Conservation (phyloP, 2,797 vertebrate species). For the Molothrus ater region DNA sequence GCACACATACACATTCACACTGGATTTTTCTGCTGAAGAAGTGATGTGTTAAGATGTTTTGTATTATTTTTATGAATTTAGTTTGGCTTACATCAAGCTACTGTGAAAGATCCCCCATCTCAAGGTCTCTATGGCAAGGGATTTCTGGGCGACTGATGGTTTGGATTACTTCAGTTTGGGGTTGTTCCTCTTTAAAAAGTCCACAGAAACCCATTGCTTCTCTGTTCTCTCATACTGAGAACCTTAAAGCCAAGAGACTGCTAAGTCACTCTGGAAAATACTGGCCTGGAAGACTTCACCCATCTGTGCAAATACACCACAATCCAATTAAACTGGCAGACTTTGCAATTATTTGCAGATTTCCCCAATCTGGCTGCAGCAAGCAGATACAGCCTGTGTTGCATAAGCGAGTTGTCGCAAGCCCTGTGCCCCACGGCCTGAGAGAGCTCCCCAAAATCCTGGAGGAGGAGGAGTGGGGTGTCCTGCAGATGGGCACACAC, state of each 20-base stretch:
- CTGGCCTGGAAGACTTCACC: conserved; percentile 21
- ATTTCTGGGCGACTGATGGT: neutral
- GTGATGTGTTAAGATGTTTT: neutral
- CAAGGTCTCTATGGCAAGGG: neutral
- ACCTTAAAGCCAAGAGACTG: neutral
- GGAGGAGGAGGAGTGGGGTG: neutral
- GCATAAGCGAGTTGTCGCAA: neutral
- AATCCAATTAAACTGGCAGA: conserved; percentile 54
- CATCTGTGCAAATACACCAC: conserved; percentile 49
- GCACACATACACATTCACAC: neutral
- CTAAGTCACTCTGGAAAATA: conserved; percentile 33
- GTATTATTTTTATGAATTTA: neutral
- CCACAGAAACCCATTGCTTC: neutral
- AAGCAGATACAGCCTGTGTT: neutral
- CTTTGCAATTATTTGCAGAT: conserved; percentile 53
- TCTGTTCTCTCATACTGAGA: neutral
- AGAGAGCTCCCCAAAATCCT: neutral
- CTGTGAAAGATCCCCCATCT: neutral
- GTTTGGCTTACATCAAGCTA: neutral
- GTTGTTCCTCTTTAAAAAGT: neutral
- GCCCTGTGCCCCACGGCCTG: neutral
- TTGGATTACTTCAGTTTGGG: neutral
- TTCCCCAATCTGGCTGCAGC: neutral
- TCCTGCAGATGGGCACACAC: neutral
- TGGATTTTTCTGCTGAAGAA: neutral